Percentiles rank a stretch among this genome's conserved stretches.
phyloP scores from a whole-genome alignment of 2,113 vertebrate species.

The Oxyura jamaicensis region DNA sequence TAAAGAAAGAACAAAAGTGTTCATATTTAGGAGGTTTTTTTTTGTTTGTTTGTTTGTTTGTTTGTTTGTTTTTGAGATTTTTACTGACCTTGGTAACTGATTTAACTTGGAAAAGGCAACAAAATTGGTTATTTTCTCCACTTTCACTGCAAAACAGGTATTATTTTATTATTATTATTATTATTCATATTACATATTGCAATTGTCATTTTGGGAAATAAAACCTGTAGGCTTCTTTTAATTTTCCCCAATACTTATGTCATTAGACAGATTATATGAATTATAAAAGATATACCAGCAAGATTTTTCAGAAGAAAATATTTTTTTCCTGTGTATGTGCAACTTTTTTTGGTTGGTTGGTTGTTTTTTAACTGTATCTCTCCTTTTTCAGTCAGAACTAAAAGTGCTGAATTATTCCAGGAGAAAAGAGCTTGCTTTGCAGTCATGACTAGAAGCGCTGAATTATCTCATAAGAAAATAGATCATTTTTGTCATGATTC shows the following conservation, averaged over 20 bases:
- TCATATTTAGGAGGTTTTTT: not conserved
- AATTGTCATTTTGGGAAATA: not conserved
- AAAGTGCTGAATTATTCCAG: not conserved
- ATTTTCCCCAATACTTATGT: not conserved
- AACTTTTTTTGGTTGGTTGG: not conserved
- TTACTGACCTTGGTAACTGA: not conserved
- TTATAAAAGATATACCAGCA: not conserved
- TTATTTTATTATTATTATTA: no score
- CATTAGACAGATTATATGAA: not conserved
- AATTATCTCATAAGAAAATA: constrained; percentile 37
- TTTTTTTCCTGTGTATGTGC: not conserved
- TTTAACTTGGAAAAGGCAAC: not conserved
- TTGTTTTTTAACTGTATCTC: not conserved
- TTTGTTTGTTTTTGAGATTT: no score
- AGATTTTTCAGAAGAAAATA: not conserved
- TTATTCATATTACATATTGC: not conserved
- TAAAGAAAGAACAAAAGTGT: not conserved
- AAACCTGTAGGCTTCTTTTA: not conserved
- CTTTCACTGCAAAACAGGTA: not conserved
- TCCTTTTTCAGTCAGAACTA: not conserved
- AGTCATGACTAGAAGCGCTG: constrained; percentile 9
- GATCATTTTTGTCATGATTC: constrained; percentile 37
- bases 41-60: no score
- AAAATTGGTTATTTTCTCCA: not conserved
- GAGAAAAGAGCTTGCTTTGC: not conserved